A percentile compares a stretch with the other conserved stretches of the same genome.
Conservation (phyloP, 1,140 invertebrate genomes). For the Drosophila simulans region DNA sequence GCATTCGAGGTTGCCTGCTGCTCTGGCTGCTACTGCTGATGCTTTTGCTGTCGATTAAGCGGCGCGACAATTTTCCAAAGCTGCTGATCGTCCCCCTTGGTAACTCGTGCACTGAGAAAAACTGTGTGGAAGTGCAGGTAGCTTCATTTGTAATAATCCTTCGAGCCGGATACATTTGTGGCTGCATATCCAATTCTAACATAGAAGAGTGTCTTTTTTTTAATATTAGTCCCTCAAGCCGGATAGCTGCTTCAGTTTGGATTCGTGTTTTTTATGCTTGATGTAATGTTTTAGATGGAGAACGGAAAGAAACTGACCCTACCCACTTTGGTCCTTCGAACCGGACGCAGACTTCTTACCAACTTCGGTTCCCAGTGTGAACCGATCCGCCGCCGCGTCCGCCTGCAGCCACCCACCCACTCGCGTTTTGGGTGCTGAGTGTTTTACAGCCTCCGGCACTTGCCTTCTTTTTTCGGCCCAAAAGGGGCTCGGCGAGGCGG, state of each 20-base stretch:
- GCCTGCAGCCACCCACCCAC: conserved; percentile 56
- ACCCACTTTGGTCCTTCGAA: background rate
- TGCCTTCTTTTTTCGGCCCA: conserved; percentile 55
- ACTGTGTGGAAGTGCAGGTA: background rate
- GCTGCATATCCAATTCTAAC: background rate
- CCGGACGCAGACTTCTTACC: background rate
- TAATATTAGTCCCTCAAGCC: background rate
- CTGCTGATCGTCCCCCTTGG: conserved; percentile 23
- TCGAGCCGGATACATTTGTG: background rate
- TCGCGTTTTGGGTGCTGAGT: conserved; percentile 61
- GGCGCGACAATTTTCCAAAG: conserved; percentile 79
- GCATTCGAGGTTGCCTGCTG: conserved; percentile 41
- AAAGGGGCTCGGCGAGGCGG: conserved; percentile 30
- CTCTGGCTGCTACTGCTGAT: conserved; percentile 12
- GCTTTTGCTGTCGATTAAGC: conserved; percentile 73
- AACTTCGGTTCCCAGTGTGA: conserved; percentile 2
- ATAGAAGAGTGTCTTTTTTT: background rate
- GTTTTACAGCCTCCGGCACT: conserved; percentile 78
- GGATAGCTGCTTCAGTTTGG: background rate
- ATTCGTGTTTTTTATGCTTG: too few species aligned
- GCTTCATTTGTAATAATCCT: background rate
- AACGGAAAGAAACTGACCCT: background rate
- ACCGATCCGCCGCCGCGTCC: background rate
- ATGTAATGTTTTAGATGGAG: too few species aligned
- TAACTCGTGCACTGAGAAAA: background rate